phyloP scores from a whole-genome alignment of 2,113 vertebrate species.

The Rhynchopsitta pachyrhyncha region DNA sequence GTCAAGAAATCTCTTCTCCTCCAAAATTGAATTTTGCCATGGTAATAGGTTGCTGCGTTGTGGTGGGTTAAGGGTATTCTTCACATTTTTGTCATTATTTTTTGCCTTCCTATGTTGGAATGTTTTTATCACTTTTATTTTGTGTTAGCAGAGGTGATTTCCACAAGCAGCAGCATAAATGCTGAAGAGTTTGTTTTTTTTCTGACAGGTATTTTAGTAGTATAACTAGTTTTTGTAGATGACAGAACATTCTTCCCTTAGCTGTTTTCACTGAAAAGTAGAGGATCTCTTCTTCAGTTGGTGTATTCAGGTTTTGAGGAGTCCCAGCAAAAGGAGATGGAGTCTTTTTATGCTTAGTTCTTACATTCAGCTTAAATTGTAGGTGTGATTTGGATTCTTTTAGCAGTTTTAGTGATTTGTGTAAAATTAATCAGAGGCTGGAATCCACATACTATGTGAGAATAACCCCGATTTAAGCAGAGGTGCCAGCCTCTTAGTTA shows the following conservation, averaged over 20 bases:
- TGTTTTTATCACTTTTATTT: neutral
- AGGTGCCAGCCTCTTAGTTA: neutral
- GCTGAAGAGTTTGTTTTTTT: neutral
- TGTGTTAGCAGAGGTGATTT: neutral
- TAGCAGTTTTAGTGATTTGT: neutral
- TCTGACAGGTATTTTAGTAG: neutral
- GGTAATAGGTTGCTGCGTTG: neutral
- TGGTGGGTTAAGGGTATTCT: neutral
- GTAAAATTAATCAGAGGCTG: neutral
- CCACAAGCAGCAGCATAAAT: neutral
- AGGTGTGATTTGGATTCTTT: neutral
- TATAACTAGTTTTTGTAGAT: neutral
- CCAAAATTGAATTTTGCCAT: neutral
- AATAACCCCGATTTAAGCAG: neutral
- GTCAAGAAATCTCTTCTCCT: neutral
- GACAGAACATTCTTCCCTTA: neutral
- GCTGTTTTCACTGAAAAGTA: neutral
- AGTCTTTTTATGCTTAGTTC: neutral
- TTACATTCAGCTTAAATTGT: neutral
- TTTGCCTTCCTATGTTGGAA: neutral
- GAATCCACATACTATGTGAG: neutral
- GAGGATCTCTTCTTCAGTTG: neutral
- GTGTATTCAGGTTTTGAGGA: neutral
- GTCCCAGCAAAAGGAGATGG: neutral
- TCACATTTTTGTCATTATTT: neutral